Evolutionary conservation across 2,888 invertebrate species (phyloP).

Genomic region (Colletes collaris): DNA sequence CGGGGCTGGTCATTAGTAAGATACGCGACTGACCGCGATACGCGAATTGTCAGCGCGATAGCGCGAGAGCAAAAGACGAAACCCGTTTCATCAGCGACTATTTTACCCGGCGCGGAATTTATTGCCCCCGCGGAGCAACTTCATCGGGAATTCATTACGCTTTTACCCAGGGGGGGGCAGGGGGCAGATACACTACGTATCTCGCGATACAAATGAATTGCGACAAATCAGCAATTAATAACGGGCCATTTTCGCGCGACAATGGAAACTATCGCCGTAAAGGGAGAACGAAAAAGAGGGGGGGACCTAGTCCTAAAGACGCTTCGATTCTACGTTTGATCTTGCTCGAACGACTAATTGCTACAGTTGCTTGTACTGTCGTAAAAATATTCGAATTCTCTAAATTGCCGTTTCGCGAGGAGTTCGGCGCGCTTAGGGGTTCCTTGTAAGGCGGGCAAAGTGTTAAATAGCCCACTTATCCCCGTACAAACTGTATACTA

Average conservation of each 20-base stretch:
- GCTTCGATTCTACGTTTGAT: neutral
- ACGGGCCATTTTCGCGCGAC: conserved; percentile 1
- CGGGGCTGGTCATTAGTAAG: conserved; percentile 52
- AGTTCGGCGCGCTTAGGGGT: no score
- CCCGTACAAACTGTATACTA: no score
- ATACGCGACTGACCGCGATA: conserved; percentile 50
- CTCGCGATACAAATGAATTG: conserved; percentile 20
- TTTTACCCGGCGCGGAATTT: conserved; percentile 43
- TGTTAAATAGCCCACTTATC: no score
- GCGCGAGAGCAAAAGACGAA: conserved; percentile 36
- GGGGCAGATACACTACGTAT: neutral
- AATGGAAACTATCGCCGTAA: no score
- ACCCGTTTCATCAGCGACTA: conserved; percentile 42
- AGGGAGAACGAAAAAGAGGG: no score
- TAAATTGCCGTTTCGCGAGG: no score
- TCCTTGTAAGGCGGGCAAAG: no score
- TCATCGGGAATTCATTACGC: neutral
- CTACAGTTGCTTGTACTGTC: no score
- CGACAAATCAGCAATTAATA: conserved; percentile 44
- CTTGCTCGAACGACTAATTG: no score
- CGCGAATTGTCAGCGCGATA: conserved; percentile 58
- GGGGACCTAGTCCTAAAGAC: no score
- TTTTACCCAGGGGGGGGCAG: neutral
- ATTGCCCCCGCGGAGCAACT: conserved; percentile 24
- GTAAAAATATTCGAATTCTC: no score